Conservation (phyloP, 2,888 invertebrate species). For the Beris chalybata region DNA sequence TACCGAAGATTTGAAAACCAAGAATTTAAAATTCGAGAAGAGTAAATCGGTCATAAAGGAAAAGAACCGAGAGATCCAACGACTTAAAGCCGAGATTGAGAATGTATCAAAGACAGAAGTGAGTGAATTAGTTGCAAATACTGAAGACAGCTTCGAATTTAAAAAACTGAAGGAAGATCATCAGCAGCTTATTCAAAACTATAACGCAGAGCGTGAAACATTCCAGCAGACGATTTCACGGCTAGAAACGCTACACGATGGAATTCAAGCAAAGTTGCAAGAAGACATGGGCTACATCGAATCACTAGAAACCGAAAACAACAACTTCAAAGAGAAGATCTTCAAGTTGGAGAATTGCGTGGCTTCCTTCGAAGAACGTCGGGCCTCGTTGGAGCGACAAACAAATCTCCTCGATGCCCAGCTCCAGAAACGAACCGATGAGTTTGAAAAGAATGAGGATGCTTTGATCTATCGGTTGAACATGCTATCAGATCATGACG, state of each 20-base stretch:
- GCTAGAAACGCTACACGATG: conserved; percentile 51
- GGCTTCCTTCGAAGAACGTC: conserved; percentile 63
- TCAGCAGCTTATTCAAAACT: conserved; percentile 42
- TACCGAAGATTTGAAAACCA: conserved; percentile 51
- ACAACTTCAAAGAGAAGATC: conserved; percentile 65
- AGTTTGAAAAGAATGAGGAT: conserved; percentile 66
- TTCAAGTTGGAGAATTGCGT: conserved; percentile 69
- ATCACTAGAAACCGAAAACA: conserved; percentile 68
- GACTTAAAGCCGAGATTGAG: conserved; percentile 46
- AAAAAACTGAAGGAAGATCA: conserved; percentile 20
- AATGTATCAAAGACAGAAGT: conserved; percentile 36
- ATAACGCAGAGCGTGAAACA: conserved; percentile 45
- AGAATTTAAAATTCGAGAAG: conserved; percentile 60
- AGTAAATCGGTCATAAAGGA: conserved; percentile 60
- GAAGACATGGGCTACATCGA: conserved; percentile 76
- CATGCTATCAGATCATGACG: conserved; percentile 65
- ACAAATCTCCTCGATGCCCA: conserved; percentile 65
- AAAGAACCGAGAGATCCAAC: conserved; percentile 61
- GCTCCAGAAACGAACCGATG: conserved; percentile 63
- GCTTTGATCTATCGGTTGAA: conserved; percentile 65
- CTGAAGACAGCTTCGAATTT: neutral
- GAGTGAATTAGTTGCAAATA: conserved; percentile 9
- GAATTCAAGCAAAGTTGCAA: conserved; percentile 67
- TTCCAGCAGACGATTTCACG: conserved; percentile 49
- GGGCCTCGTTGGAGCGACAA: conserved; percentile 63